Conservation (phyloP, 2,797 vertebrate species). For the Chiroxiphia lanceolata region DNA sequence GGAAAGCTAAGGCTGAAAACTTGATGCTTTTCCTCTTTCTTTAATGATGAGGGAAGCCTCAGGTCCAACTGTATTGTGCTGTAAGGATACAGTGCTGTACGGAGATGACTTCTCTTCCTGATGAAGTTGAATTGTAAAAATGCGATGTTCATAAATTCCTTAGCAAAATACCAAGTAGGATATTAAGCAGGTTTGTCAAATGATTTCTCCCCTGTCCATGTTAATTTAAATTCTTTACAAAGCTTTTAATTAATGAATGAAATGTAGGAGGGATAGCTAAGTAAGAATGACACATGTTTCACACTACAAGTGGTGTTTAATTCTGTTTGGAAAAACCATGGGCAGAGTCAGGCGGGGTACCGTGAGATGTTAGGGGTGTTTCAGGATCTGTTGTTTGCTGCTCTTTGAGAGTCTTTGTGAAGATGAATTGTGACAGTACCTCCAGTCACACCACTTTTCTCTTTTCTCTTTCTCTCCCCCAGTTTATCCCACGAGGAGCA, state of each 20-base stretch:
- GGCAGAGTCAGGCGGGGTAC: conserved; percentile 9
- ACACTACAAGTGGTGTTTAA: conserved; percentile 27
- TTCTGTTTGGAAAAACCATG: conserved; percentile 21
- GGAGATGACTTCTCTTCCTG: conserved; percentile 21
- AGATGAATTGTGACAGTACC: not conserved
- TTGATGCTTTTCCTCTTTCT: not conserved
- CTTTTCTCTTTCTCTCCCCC: conserved; percentile 32
- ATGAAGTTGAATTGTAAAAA: conserved; percentile 41
- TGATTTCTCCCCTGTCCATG: conserved; percentile 48
- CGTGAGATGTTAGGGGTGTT: not conserved
- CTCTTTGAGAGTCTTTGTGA: not conserved
- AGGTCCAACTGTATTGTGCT: not conserved
- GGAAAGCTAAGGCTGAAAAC: not conserved
- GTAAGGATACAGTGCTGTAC: not conserved
- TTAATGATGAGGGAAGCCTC: not conserved
- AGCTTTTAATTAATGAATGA: conserved; percentile 71
- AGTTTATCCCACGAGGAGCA: conserved; percentile 91
- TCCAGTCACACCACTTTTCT: not conserved
- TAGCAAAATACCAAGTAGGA: conserved; percentile 54
- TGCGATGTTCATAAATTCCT: conserved; percentile 51
- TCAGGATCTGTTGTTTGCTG: not conserved
- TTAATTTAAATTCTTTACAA: conserved; percentile 65
- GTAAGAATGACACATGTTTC: conserved; percentile 39
- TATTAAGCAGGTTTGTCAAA: conserved; percentile 57
- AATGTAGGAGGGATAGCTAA: conserved; percentile 64